Conservation (phyloP, 2,113 vertebrate genomes). For the Oryzias celebensis region DNA sequence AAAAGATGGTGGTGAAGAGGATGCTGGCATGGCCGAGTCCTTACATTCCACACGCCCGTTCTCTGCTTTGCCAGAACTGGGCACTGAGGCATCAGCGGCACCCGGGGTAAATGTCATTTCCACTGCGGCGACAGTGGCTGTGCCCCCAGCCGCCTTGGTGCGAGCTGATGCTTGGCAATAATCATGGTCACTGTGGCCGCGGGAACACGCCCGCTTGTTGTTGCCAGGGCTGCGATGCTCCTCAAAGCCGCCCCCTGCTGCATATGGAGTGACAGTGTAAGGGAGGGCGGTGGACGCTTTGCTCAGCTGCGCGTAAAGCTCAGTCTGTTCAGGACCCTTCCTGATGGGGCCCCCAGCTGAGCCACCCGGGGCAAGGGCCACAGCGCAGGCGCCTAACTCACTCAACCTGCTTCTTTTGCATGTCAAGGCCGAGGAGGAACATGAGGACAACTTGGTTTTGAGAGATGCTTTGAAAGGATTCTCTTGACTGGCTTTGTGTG, state of each 20-base stretch:
- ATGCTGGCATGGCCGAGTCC: constrained; percentile 81
- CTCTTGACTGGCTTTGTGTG: constrained; percentile 99
- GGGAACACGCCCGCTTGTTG: constrained; percentile 83
- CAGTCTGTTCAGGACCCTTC: constrained; percentile 91
- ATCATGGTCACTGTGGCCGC: constrained; percentile 95
- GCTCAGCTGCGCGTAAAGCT: constrained; percentile 93
- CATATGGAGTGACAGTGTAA: constrained; percentile 66
- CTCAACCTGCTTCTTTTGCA: constrained; percentile 89
- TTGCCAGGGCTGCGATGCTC: constrained; percentile 79
- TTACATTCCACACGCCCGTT: constrained; percentile 86
- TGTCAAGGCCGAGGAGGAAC: constrained; percentile 87
- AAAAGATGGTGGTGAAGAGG: constrained; percentile 71
- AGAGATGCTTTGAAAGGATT: constrained; percentile 96
- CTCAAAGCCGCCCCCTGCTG: constrained; percentile 77
- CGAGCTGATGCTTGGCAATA: constrained; percentile 92
- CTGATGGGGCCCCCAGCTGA: constrained; percentile 78
- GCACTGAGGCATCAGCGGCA: constrained; percentile 75
- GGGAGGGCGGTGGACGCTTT: constrained; percentile 85
- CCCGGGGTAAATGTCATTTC: constrained; percentile 68
- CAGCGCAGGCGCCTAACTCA: constrained; percentile 81
- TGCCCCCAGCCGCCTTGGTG: constrained; percentile 82
- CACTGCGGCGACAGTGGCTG: constrained; percentile 43
- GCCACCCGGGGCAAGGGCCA: constrained; percentile 68
- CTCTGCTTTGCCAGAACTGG: constrained; percentile 77
- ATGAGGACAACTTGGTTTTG: constrained; percentile 95